A percentile compares a stretch with the other conserved stretches of the same genome.
Conservation (phyloP, 2,113 vertebrate genomes). For the Rattus rattus region DNA sequence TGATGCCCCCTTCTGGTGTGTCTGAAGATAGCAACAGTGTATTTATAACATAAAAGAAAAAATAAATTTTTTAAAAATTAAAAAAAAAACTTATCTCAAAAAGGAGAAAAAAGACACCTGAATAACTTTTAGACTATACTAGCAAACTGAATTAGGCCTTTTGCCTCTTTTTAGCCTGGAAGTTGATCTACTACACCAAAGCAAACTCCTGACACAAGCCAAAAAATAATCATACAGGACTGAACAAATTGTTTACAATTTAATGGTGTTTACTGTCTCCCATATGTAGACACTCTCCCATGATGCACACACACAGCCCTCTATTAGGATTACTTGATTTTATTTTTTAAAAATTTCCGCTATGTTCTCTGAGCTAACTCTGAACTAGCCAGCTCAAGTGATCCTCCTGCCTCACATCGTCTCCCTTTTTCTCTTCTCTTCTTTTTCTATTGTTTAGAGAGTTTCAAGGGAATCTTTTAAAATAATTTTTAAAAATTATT, state of each 20-base stretch:
- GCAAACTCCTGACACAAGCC: conserved; percentile 23
- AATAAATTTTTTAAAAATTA: background rate
- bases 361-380: background rate
- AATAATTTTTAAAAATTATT: background rate
- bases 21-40: too few species aligned
- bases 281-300: background rate
- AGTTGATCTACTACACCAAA: conserved; percentile 31
- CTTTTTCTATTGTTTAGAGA: background rate
- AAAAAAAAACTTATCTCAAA: background rate
- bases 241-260: background rate
- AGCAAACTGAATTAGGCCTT: conserved; percentile 3
- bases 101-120: background rate
- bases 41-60: too few species aligned
- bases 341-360: background rate
- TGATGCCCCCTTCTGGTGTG: too few species aligned
- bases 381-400: background rate
- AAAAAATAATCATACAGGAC: conserved; percentile 4
- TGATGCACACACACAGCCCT: background rate
- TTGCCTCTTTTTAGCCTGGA: background rate
- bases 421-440: background rate
- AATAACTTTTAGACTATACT: conserved; percentile 14
- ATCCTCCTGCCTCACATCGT: background rate
- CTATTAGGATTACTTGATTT: background rate
- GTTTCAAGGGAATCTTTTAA: background rate
- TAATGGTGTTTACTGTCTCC: conserved; percentile 45